Evolutionary conservation across 2,888 invertebrate genomes (phyloP), one percentile per base, ranked within the genome.

Genomic region (Helobdella robusta): DNA sequence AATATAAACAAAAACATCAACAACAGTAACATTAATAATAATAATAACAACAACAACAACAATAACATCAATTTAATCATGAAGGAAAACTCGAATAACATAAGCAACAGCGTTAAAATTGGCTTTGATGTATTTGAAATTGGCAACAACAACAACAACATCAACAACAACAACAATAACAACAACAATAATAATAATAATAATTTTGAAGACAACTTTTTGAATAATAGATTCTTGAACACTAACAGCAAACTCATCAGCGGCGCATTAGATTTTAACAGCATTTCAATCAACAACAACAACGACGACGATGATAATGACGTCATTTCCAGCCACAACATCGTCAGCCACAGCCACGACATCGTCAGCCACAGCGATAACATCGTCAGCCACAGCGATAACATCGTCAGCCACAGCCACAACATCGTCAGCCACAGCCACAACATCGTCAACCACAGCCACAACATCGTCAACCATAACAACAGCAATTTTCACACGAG

Each of bases 1-100:
- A 4, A 59, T 59, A 59, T 34, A 34, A 34, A 28, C n/a, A 59
- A 32, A 34, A 59, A 59, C 35, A 59, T n/a, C 3, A 59, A 34
- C 35, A 34, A n/a, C n/a, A n/a, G n/a, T n/a, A n/a, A n/a, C n/a
- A n/a, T n/a, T n/a, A n/a, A n/a, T n/a, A n/a, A n/a, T n/a, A n/a
- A n/a, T n/a, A n/a, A n/a, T n/a, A n/a, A n/a, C n/a, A n/a, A n/a
- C n/a, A n/a, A n/a, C n/a, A n/a, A n/a, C n/a, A n/a, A n/a, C n/a
- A n/a, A n/a, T n/a, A n/a, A n/a, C n/a, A n/a, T n/a, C n/a, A n/a
- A n/a, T n/a, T n/a, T n/a, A n/a, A n/a, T n/a, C n/a, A n/a, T n/a
- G n/a, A n/a, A n/a, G n/a, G n/a, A n/a, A n/a, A n/a, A n/a, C n/a
- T n/a, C n/a, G n/a, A n/a, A n/a, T n/a, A n/a, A n/a, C n/a, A n/a